A percentile compares a stretch with the other conserved stretches of the same genome.
Evolutionary conservation across 2,797 vertebrate species (phyloP).

Genomic region (Myotis pilosus): DNA sequence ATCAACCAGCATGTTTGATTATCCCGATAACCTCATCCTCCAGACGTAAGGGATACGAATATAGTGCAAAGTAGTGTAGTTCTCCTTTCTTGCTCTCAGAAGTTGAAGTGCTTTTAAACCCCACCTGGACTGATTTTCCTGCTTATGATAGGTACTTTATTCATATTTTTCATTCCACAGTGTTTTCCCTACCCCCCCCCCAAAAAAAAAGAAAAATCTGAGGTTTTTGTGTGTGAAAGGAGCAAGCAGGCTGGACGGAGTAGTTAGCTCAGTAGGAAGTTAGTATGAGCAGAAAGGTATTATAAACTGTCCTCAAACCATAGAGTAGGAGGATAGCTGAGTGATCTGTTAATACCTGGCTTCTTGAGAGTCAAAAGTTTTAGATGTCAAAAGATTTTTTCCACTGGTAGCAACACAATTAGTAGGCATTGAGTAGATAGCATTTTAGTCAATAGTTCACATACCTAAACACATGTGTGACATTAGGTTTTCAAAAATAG

Average conservation of each 20-base stretch:
- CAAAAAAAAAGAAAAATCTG: background rate
- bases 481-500: constrained; percentile 49
- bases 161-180: constrained; percentile 22
- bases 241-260: background rate
- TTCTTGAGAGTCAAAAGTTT: constrained; percentile 26
- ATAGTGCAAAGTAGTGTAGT: background rate
- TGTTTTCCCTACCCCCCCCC: background rate
- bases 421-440: background rate
- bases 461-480: background rate
- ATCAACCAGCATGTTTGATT: constrained; percentile 31
- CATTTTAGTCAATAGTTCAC: constrained; percentile 29
- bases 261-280: background rate
- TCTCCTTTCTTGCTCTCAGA: constrained; percentile 15
- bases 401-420: background rate
- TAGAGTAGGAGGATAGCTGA: background rate
- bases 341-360: background rate
- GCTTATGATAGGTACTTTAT: constrained; percentile 4
- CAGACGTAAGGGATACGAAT: constrained; percentile 14
- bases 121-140: background rate
- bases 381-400: constrained; percentile 6
- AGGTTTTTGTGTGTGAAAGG: background rate
- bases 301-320: background rate
- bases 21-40: background rate
- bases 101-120: constrained; percentile 32
- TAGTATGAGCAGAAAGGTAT: constrained; percentile 25